Evolutionary conservation across 64 coral and sea anemone species (phyloP).

Genomic region (Dendrophyllia cribrosa): DNA sequence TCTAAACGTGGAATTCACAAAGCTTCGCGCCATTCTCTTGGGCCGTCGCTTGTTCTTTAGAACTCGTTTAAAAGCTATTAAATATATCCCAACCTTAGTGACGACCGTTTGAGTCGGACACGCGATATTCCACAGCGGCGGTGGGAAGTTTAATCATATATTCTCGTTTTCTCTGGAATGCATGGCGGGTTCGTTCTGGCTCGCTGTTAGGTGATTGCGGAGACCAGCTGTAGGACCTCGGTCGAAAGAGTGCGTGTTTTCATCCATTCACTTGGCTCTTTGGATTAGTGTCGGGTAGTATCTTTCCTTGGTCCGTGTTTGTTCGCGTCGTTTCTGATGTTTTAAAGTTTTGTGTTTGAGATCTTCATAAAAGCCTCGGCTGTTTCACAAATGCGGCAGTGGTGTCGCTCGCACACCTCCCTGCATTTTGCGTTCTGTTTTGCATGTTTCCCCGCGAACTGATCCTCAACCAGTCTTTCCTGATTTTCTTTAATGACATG

Average conservation of each 20-base stretch:
- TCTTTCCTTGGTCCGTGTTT: not conserved
- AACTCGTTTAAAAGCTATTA: conserved; percentile 42
- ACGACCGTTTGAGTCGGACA: conserved; percentile 55
- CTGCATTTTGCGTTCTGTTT: not conserved
- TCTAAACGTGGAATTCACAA: not conserved
- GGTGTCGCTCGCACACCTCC: not conserved
- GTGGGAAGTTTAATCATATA: not conserved
- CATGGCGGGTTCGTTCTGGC: not conserved
- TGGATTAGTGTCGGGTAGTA: no score
- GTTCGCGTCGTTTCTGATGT: not conserved
- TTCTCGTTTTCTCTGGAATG: conserved; percentile 12
- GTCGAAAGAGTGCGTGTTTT: not conserved
- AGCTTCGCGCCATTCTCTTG: not conserved
- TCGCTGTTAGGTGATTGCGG: not conserved
- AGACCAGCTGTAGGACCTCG: not conserved
- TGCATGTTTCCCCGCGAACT: not conserved
- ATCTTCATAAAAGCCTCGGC: not conserved
- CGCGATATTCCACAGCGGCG: not conserved
- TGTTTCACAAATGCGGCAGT: not conserved
- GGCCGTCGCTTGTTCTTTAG: conserved; percentile 18
- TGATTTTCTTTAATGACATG: conserved; percentile 1
- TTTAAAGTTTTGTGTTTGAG: not conserved
- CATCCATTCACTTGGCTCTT: not conserved
- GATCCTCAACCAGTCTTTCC: not conserved
- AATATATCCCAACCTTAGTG: conserved; percentile 35